Evolutionary conservation across 2,113 vertebrate genomes (phyloP), one percentile per base, ranked within the genome.

Genomic region (Hippocampus comes): DNA sequence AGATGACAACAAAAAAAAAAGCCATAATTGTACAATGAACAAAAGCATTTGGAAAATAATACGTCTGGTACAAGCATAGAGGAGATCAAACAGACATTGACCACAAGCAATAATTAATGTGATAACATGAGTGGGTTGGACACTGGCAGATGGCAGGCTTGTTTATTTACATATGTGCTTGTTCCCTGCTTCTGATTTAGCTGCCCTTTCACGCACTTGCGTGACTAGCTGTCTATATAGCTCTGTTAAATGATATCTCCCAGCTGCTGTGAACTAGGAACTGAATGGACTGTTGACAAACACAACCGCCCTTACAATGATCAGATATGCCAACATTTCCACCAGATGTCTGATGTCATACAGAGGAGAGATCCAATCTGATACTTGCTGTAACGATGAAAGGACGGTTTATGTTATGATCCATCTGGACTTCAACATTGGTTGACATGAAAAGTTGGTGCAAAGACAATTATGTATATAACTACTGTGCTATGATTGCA

Each of bases 231-330:
- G 21, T 4, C 65, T 9, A 38, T 18, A 30, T 55, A 57, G 84
- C 79, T 75, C 9, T 0, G 6, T 0, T 9, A 2, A 53, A 23
- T 38, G 56, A 71, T 76, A 5, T 74, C 3, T 0, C 4, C 46
- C 53, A 21, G 57, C 30, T 48, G 30, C 78, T 72, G 51, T 86
- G 76, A 84, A 81, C 27, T 56, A 75, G 42, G 6, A 18, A 20
- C 79, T 89, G 75, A 87, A 86, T 87, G 65, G 60, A 71, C 78
- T 68, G 76, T 55, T 82, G 72, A 87, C 79, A 81, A 49, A 34
- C 30, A 66, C 41, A 6, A 4, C 63, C 42, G 30, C 56, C 15
- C 27, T 11, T 21, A 57, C 65, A 70, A 38, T 42, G n/a, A 67
- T 59, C 9, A 60, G 15, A 72, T 70, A 60, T 9, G 49, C 67